These are phyloP conservation scores for Gymnocheta viridis DNA, from an alignment of 2,888 invertebrate species.

Conservation along the genomic window DNA sequence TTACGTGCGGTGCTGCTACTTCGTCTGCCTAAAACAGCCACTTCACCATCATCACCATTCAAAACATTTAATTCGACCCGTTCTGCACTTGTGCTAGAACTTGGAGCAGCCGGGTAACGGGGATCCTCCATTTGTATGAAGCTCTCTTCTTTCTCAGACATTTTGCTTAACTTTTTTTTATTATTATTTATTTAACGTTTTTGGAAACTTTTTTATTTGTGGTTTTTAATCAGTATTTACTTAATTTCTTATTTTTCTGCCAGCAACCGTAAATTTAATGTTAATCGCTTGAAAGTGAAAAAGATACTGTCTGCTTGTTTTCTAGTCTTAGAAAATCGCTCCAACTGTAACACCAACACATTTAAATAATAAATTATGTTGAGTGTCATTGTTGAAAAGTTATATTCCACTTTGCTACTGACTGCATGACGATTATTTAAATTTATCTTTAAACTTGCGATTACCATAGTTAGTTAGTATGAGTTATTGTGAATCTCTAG, in stretches of 20 bases:
- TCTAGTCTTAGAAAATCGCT: slow-evolving; percentile 35
- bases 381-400: background rate
- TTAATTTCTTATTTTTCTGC: background rate
- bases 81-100: slow-evolving; percentile 24
- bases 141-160: slow-evolving; percentile 58
- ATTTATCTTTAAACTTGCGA: background rate
- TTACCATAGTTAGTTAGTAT: background rate
- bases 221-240: background rate
- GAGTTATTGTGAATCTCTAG: background rate
- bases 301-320: slow-evolving; percentile 55
- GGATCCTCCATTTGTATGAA: slow-evolving; percentile 68
- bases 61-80: slow-evolving; percentile 71
- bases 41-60: slow-evolving; percentile 21
- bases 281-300: slow-evolving; percentile 46
- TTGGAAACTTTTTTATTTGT: background rate
- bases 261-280: slow-evolving; percentile 40
- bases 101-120: background rate
- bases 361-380: slow-evolving; percentile 6
- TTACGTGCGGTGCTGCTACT: slow-evolving; percentile 80
- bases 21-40: slow-evolving; percentile 74
- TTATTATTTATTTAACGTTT: background rate
- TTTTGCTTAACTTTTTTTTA: slow-evolving; percentile 20
- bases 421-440: slow-evolving; percentile 6
- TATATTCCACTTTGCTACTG: background rate
- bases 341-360: slow-evolving; percentile 43